Percentiles rank a stretch among this genome's conserved stretches.
phyloP scores from a whole-genome alignment of 2,113 vertebrate species.

The Sebastes schlegelii region DNA sequence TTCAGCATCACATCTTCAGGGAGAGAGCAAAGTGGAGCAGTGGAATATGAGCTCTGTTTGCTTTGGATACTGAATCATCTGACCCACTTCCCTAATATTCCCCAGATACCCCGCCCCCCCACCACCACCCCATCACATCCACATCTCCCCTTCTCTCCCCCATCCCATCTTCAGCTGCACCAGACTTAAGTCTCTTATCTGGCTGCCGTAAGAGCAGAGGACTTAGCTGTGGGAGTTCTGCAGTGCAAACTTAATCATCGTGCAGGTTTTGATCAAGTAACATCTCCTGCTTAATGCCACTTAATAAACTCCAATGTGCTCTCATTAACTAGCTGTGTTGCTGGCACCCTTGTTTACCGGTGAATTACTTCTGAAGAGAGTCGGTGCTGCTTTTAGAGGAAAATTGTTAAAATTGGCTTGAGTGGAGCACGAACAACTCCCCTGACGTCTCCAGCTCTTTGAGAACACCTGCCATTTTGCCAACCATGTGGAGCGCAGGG shows the following conservation, averaged over 20 bases:
- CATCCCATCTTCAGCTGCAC: slow-evolving; percentile 50
- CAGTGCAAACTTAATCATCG: slow-evolving; percentile 53
- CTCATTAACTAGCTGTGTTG: slow-evolving; percentile 30
- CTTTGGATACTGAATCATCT: slow-evolving; percentile 77
- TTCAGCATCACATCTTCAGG: slow-evolving; percentile 34
- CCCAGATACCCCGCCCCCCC: slow-evolving; percentile 41
- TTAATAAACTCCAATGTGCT: slow-evolving; percentile 36
- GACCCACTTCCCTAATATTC: slow-evolving; percentile 77
- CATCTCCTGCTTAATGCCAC: slow-evolving; percentile 39
- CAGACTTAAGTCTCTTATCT: slow-evolving; percentile 67
- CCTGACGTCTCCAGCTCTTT: slow-evolving; percentile 34
- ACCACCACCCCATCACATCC: background rate
- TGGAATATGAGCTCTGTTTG: slow-evolving; percentile 71
- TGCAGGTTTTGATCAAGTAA: slow-evolving; percentile 45
- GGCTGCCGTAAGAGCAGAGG: slow-evolving; percentile 33
- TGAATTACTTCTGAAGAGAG: slow-evolving; percentile 9
- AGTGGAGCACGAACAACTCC: slow-evolving; percentile 42
- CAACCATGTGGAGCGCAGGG: background rate
- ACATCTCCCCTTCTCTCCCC: slow-evolving; percentile 39
- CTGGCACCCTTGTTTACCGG: background rate
- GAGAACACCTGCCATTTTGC: slow-evolving; percentile 50
- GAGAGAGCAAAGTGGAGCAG: slow-evolving; percentile 33
- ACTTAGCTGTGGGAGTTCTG: slow-evolving; percentile 58
- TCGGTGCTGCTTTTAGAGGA: slow-evolving; percentile 17
- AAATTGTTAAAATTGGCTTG: slow-evolving; percentile 4